A percentile compares a stretch with the other conserved stretches of the same genome.
These are phyloP conservation scores for Onthophagus taurus DNA, from an alignment of 1,140 invertebrate genomes.

Conservation along the genomic window DNA sequence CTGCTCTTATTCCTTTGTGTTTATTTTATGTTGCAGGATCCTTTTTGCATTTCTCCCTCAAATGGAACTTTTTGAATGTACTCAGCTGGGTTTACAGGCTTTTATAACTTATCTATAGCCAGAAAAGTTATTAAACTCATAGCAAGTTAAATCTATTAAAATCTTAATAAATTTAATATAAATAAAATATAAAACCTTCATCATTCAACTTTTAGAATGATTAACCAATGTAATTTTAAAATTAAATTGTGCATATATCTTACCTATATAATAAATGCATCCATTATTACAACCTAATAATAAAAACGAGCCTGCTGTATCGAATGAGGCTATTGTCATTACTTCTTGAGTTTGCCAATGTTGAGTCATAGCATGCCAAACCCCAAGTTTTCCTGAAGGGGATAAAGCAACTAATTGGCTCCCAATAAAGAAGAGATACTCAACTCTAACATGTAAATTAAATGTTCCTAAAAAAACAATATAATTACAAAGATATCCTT, in stretches of 20 bases:
- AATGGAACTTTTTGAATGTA: too few species aligned
- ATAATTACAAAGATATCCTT: not conserved
- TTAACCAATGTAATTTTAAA: not conserved
- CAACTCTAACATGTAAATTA: constrained; percentile 83
- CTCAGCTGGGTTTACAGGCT: too few species aligned
- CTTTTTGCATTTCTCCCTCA: too few species aligned
- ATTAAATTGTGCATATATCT: constrained; percentile 15
- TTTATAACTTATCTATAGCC: too few species aligned
- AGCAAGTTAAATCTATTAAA: too few species aligned
- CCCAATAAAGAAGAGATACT: constrained; percentile 95
- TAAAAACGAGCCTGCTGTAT: constrained; percentile 92
- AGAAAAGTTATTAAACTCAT: too few species aligned
- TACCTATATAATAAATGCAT: constrained; percentile 95
- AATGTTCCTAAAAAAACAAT: constrained; percentile 56
- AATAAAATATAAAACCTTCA: too few species aligned
- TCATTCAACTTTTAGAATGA: too few species aligned
- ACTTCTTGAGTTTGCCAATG: constrained; percentile 98
- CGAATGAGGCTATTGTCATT: constrained; percentile 87
- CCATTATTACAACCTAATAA: constrained; percentile 92
- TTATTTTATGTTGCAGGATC: too few species aligned
- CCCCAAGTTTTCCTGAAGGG: constrained; percentile 90
- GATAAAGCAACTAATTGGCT: constrained; percentile 92
- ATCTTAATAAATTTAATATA: too few species aligned
- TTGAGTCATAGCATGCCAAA: constrained; percentile 97
- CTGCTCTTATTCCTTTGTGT: too few species aligned